These are phyloP conservation scores for Hemithea aestivaria DNA, from an alignment of 2,888 invertebrate genomes.

Conservation along the genomic window DNA sequence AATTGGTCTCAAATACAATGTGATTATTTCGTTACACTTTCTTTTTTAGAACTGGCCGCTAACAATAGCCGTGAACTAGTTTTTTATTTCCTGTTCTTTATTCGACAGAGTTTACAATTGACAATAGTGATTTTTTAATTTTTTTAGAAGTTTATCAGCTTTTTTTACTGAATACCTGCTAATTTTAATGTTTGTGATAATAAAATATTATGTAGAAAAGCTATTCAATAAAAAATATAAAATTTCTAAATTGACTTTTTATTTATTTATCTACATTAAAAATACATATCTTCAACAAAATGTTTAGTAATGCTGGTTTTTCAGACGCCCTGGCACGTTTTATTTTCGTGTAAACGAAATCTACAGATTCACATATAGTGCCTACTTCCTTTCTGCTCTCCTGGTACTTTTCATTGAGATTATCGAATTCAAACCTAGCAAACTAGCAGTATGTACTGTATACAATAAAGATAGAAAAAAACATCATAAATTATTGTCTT, in stretches of 20 bases:
- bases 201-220: slow-evolving; percentile 52
- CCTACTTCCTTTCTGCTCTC: no score
- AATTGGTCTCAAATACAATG: slow-evolving; percentile 45
- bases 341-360: no score
- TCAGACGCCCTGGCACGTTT: no score
- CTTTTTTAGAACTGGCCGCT: slow-evolving; percentile 10
- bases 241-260: slow-evolving; percentile 54
- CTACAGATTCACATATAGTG: no score
- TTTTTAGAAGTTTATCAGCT: slow-evolving; percentile 67
- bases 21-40: slow-evolving; percentile 23
- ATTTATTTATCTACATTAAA: slow-evolving; percentile 19
- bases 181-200: slow-evolving; percentile 71
- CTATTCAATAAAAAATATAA: slow-evolving; percentile 54
- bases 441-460: no score
- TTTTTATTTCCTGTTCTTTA: slow-evolving; percentile 59
- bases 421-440: no score
- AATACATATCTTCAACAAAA: no score
- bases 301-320: no score
- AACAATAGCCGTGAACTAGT: slow-evolving; percentile 32
- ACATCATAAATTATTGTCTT: no score
- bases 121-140: slow-evolving; percentile 33
- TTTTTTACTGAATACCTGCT: slow-evolving; percentile 73
- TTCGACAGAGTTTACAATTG: slow-evolving; percentile 21
- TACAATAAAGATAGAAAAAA: no score
- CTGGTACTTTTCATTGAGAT: no score